Percentiles rank a stretch among this genome's conserved stretches.
Evolutionary conservation across 2,888 invertebrate species (phyloP).

Genomic region (Drosophila neotestacea): DNA sequence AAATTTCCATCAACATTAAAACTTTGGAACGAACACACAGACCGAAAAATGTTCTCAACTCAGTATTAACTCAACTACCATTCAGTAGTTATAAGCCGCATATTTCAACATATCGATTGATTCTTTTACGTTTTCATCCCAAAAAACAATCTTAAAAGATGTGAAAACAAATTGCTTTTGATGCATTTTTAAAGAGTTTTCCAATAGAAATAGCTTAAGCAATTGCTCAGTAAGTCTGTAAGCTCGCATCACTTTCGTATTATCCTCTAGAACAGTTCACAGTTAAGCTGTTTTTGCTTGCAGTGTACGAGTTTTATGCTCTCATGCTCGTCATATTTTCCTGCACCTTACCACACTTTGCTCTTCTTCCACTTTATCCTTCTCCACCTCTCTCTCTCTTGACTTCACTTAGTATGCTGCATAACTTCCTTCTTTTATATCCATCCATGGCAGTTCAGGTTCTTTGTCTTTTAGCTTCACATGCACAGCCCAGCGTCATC

Average conservation of each 20-base stretch:
- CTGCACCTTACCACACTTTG: background rate
- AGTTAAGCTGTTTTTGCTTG: slow-evolving; percentile 25
- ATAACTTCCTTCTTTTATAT: slow-evolving; percentile 31
- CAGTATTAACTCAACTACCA: background rate
- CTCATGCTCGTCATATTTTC: slow-evolving; percentile 7
- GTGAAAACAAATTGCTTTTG: background rate
- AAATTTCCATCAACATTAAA: background rate
- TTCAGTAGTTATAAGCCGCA: background rate
- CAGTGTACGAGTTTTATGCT: slow-evolving; percentile 1
- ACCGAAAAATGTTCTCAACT: background rate
- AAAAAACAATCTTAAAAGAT: background rate
- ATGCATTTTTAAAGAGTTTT: slow-evolving; percentile 15
- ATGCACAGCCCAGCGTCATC: slow-evolving; percentile 56
- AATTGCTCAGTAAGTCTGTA: slow-evolving; percentile 4
- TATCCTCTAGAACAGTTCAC: slow-evolving; percentile 2
- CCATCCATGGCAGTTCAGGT: slow-evolving; percentile 3
- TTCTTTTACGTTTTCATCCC: background rate
- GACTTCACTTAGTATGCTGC: slow-evolving; percentile 1
- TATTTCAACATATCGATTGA: background rate
- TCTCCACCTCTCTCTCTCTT: background rate
- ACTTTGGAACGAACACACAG: background rate
- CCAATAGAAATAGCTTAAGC: slow-evolving; percentile 5
- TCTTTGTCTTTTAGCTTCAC: slow-evolving; percentile 42
- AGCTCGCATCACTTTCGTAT: slow-evolving; percentile 8
- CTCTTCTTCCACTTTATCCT: background rate